Percentiles rank a stretch among this genome's conserved stretches.
phyloP scores from a whole-genome alignment of 2,888 invertebrate species.

The Arctia plantaginis region DNA sequence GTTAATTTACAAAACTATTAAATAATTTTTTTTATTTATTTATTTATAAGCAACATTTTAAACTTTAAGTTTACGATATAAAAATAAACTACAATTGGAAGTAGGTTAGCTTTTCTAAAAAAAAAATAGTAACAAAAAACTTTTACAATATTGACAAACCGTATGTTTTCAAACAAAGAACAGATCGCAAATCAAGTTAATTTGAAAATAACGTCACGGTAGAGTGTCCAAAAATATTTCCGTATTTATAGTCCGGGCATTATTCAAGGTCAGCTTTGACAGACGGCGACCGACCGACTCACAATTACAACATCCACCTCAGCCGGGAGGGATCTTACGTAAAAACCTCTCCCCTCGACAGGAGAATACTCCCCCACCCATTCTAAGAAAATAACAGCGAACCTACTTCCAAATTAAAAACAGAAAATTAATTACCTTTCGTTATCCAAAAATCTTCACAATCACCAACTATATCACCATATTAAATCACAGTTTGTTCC shows the following conservation, averaged over 20 bases:
- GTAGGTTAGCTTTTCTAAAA: constrained; percentile 40
- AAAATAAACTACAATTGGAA: constrained; percentile 26
- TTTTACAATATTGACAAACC: constrained; percentile 37
- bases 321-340: constrained; percentile 72
- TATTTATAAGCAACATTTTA: constrained; percentile 48
- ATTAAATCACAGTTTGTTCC: constrained; percentile 85
- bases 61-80: constrained; percentile 31
- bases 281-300: constrained; percentile 70
- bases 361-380: constrained; percentile 50
- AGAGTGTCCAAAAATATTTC: constrained; percentile 79
- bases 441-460: constrained; percentile 77
- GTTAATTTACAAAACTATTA: too few species aligned
- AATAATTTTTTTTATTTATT: too few species aligned
- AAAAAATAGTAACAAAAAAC: constrained; percentile 21
- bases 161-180: constrained; percentile 55
- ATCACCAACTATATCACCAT: constrained; percentile 84
- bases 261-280: constrained; percentile 82
- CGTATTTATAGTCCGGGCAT: constrained; percentile 81
- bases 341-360: constrained; percentile 62
- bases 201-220: constrained; percentile 65
- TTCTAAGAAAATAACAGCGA: constrained; percentile 45
- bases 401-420: constrained; percentile 68
- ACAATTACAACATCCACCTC: constrained; percentile 69
- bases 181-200: constrained; percentile 65
- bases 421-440: constrained; percentile 71